Base-by-base conservation (phyloP, 23 tunicate genomes). In the Diplosoma virens region DNA sequence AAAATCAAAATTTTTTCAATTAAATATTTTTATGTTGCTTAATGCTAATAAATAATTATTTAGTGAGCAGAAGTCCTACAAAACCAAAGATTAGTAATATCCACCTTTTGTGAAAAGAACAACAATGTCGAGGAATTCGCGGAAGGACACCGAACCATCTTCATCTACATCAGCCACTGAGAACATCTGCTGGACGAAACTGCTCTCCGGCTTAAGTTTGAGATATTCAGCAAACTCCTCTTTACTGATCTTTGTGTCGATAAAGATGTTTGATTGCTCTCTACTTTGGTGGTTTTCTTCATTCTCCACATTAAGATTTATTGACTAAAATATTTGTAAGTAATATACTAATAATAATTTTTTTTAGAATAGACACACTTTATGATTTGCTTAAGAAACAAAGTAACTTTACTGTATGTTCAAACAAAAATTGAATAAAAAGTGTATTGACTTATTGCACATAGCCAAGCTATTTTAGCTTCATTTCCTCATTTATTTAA, bases 101-200 rank as follows among this genome's bases (percentile, higher is more conserved):
- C 16, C 52, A 89, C 96, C 96, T 89, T 89, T 83, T 4, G 80
- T 36, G 31, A 89, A 89, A n/a, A 89, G 77, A 41, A 83, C 81
- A 60, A 89, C 73, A 27, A 89, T 83, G 34, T 77, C 77, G 30
- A 78, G 61, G 66, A 89, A 89, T 45, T 89, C 96, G 25, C 89
- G 71, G 54, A 83, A 89, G 1, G 81, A 70, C 6, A 89, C 66
- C 7, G 16, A 23, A 1, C 96, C 89, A 52, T 79, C 81, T 1
- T 73, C 81, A 52, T 83, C 78, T 1, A 52, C 79, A 53, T 88
- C 95, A 0, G 95, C 87, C 4, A 77, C 67, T 1, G 46, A 32
- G 66, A 89, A 89, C 85, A 89, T 89, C 20, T 86, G 67, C 34
- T 89, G 63, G 30, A 89, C 89, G 64, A 89, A 89, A 55, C 53